Conservation (phyloP, 2,113 vertebrate species). For the Malurus melanocephalus region DNA sequence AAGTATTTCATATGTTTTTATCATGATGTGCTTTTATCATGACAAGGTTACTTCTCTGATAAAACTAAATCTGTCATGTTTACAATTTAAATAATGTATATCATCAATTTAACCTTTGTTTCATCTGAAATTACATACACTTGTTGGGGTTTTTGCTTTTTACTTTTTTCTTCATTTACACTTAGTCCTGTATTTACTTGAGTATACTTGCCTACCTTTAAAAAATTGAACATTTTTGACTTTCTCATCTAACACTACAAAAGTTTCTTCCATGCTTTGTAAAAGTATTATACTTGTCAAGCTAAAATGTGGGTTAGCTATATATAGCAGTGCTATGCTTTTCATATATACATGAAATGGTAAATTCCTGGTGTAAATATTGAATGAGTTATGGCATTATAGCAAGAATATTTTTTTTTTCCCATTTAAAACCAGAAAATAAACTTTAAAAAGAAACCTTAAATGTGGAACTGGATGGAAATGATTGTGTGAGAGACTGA, state of each 20-base stretch:
- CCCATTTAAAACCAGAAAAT: neutral
- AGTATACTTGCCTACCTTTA: neutral
- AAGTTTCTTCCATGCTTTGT: neutral
- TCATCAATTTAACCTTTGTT: neutral
- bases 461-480: neutral
- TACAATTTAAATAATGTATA: neutral
- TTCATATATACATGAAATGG: fast-evolving
- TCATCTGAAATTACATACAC: neutral
- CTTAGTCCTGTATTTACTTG: neutral
- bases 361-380: neutral
- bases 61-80: neutral
- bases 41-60: neutral
- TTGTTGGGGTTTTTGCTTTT: neutral
- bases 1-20: neutral
- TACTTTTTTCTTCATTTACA: neutral
- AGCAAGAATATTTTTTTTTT: neutral
- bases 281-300: neutral
- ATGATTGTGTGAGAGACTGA: neutral
- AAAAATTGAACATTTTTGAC: neutral
- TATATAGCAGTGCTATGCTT: neutral
- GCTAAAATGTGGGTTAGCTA: neutral
- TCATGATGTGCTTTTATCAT: neutral
- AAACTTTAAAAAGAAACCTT: neutral
- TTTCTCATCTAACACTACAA: neutral
- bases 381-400: neutral